Percentiles rank a stretch among this genome's conserved stretches.
Conservation (phyloP, 2,113 vertebrate species). For the Dascyllus trimaculatus region DNA sequence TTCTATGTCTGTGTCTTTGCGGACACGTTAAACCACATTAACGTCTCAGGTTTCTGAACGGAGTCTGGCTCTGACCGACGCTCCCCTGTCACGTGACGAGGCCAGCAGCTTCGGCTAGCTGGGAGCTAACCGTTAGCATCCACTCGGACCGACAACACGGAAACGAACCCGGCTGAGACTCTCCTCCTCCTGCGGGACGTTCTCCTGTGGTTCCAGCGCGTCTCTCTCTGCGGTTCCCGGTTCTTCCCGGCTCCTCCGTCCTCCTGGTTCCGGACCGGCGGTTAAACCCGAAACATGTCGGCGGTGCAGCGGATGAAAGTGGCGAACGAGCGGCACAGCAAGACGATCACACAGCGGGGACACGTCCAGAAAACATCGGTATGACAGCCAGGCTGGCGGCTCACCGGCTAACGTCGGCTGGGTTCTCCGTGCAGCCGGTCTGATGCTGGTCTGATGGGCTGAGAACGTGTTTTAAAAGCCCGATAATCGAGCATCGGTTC, state of each 20-base stretch:
- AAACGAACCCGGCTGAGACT: background rate
- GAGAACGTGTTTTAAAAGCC: too few species aligned
- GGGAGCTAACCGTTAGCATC: slow-evolving; percentile 22
- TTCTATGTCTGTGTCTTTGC: background rate
- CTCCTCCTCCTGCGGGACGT: slow-evolving; percentile 9
- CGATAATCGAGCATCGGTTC: fast-evolving
- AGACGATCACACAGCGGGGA: slow-evolving; percentile 87
- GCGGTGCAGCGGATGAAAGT: slow-evolving; percentile 88
- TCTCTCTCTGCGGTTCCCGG: background rate
- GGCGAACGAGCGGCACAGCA: slow-evolving; percentile 89
- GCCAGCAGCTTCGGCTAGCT: slow-evolving; percentile 15
- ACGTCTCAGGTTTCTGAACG: too few species aligned
- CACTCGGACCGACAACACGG: background rate
- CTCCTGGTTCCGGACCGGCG: slow-evolving; percentile 13
- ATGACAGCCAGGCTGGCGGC: slow-evolving; percentile 29
- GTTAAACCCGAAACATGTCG: slow-evolving; percentile 77
- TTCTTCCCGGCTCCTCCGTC: slow-evolving; percentile 22
- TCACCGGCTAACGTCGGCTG: too few species aligned
- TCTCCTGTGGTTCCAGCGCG: background rate
- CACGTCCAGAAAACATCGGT: slow-evolving; percentile 87
- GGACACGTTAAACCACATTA: too few species aligned
- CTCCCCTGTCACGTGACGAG: slow-evolving; percentile 69
- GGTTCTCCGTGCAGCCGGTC: too few species aligned
- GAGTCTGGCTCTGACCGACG: too few species aligned
- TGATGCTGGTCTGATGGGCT: too few species aligned